Base-by-base conservation (phyloP, 2,888 invertebrate species). In the Pandemis cinnamomeana region DNA sequence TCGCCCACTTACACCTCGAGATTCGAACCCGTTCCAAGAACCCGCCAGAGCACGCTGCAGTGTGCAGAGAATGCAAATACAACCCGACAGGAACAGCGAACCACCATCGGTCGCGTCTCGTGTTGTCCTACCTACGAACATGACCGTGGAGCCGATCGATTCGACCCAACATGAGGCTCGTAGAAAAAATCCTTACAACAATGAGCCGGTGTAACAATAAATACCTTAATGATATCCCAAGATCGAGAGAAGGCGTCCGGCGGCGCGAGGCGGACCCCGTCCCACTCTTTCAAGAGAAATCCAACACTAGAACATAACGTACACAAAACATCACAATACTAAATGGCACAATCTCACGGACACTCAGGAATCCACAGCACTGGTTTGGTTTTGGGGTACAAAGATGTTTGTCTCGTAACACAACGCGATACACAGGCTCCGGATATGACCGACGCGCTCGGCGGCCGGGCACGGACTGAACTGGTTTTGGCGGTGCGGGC, bases 201-300 rank as follows among this genome's bases (percentile, higher is more conserved):
- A 94, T 93, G 91, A 92, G 87, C 88, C 91, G 90, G 91, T 92
- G 92, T 93, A 90, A 94, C 94, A 93, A 93, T 93, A 94, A 93
- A 94, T 94, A 94, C 94, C 94, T 93, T 93, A 93, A 93, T 94
- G 94, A 93, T 94, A 94, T 93, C 94, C 93, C 89, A 89, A 91
- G 93, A 92, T 89, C 90, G 86, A 89, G 86, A 89, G 91, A 90
- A 91, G 89, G 92, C 94, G 93, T 91, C 92, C 90, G 89, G 86
- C 87, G 83, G 82, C 88, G 83, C 88, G 88, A 88, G 87, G 87
- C 89, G 86, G 86, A 83, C 88, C 89, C 89, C 91, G 89, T 89
- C 88, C 89, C 87, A 91, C 89, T 87, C 85, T 92, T 87, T 89
- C 86, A 91, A 89, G 84, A 89, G 86, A 89, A 93, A 93, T 93